Base-by-base conservation (phyloP, 2,888 invertebrate species). In the Macaria notata region DNA sequence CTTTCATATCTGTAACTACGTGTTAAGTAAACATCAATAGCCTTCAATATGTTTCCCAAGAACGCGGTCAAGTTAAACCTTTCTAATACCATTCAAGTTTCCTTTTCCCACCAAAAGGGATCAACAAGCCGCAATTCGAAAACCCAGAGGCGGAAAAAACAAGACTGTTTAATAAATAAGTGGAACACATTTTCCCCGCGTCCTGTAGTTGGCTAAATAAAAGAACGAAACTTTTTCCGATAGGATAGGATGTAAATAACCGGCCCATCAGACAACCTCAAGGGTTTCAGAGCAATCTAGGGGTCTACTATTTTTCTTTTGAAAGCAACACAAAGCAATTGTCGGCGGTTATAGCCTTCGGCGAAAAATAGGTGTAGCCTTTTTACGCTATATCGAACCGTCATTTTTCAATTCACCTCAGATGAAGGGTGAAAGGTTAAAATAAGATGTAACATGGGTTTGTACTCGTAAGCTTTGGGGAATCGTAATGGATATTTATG, bases 281-380 rank as follows among this genome's bases (percentile, higher is more conserved):
- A 83, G 83, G 81, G 85, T 75, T 84, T 83, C 75, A 83, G 85
- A 81, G 81, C 83, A 82, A 84, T 84, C 82, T 79, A 75, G 69
- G 70, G 75, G 73, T 75, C 66, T 77, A 76, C 79, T 79, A 79
- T 83, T 83, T 84, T 76, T 75, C 79, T 83, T 83, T 84, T 79
- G 74, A 80, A 74, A 71, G 72, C 73, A 73, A 83, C 76, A 82
- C 84, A 87, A 86, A 81, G 84, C 85, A 74, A 84, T 85, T 84
- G 83, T 85, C 72, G 75, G 72, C 69, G 76, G 83, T 78, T 85
- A 81, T 83, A 77, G 80, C 78, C 75, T 77, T 81, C 78, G 78
- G 75, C 66, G 61, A 69, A 70, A 73, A 78, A 81, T 76, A 79
- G 76, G 76, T 79, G 73, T 73, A 71, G 73, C 74, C 69, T 76